These are phyloP conservation scores for Okapia johnstoni DNA, from an alignment of 2,113 vertebrate genomes.

Conservation along the genomic window DNA sequence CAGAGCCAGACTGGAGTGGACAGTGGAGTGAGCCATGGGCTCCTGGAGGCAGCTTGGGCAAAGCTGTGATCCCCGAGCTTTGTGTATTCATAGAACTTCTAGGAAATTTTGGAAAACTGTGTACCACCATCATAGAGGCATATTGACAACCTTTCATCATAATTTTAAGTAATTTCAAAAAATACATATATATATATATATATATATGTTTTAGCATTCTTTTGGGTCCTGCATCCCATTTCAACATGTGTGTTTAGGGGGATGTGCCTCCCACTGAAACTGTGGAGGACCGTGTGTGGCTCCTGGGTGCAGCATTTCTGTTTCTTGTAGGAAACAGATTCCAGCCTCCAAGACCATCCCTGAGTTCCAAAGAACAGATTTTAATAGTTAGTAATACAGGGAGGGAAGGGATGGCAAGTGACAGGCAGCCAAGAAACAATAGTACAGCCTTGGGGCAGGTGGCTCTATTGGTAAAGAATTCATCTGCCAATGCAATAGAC, in stretches of 20 bases:
- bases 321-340: neutral
- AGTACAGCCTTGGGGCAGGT: neutral
- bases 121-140: neutral
- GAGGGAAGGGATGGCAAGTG: neutral
- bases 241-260: neutral
- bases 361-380: neutral
- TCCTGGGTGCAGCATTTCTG: neutral
- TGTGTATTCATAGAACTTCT: neutral
- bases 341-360: neutral
- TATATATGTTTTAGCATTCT: neutral
- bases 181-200: no score
- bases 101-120: no score
- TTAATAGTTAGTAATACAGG: neutral
- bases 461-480: neutral
- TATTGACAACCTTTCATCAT: neutral
- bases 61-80: neutral
- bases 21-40: neutral
- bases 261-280: neutral
- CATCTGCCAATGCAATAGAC: neutral
- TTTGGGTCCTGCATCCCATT: neutral
- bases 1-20: no score
- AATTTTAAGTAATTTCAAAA: neutral
- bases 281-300: neutral
- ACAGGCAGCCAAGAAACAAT: neutral
- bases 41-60: rapidly evolving